Percentiles rank a stretch among this genome's conserved stretches.
Evolutionary conservation across 2,797 vertebrate species (phyloP).

Genomic region (Lagocephalus sceleratus): DNA sequence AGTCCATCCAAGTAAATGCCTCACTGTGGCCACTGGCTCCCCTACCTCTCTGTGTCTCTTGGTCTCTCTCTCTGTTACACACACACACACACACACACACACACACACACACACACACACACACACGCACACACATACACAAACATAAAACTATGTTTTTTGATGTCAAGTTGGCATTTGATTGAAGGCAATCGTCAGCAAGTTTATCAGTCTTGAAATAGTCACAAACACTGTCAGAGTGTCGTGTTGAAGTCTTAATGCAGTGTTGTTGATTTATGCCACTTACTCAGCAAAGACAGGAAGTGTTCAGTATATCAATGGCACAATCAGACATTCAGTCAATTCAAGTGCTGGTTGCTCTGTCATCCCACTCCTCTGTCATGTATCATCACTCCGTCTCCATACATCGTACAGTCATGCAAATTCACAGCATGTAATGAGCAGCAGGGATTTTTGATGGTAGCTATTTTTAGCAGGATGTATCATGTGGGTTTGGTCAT

Average conservation of each 20-base stretch:
- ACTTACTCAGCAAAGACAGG: conserved; percentile 57
- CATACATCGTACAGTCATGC: conserved; percentile 1
- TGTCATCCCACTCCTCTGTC: conserved; percentile 51
- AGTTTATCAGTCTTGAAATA: conserved; percentile 45
- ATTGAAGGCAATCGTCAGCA: conserved; percentile 36
- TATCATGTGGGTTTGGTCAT: conserved; percentile 70
- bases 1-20: conserved; percentile 32
- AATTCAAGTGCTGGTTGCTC: conserved; percentile 48
- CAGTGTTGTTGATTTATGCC: conserved; percentile 53
- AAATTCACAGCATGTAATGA: conserved; percentile 36
- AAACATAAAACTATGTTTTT: conserved; percentile 36
- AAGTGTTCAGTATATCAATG: conserved; percentile 67
- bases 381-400: conserved; percentile 23
- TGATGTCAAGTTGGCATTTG: conserved; percentile 39
- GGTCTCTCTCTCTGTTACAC: background rate
- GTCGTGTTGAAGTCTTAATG: conserved; percentile 15
- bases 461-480: conserved; percentile 71
- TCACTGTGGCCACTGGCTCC: conserved; percentile 35
- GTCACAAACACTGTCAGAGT: conserved; percentile 30
- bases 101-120: conserved; percentile 4
- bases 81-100: background rate
- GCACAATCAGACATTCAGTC: conserved; percentile 61
- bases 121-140: conserved; percentile 4
- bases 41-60: conserved; percentile 5
- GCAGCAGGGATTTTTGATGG: conserved; percentile 64